phyloP scores from a whole-genome alignment of 1,140 invertebrate species.

The Diuraphis noxia region DNA sequence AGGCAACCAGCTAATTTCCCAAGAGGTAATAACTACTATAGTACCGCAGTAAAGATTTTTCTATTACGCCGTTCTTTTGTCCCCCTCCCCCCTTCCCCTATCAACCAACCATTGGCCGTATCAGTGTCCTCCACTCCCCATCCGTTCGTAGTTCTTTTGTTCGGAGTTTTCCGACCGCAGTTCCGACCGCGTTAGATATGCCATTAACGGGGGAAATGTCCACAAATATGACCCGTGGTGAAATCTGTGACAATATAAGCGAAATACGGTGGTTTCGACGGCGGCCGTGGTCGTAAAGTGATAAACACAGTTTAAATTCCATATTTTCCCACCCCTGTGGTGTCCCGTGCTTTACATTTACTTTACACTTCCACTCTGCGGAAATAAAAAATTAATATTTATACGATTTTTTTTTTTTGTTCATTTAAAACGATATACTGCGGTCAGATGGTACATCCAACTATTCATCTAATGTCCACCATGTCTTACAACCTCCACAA shows the following conservation, averaged over 20 bases:
- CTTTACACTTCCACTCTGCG: neutral
- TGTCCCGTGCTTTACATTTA: neutral
- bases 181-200: conserved; percentile 14
- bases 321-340: neutral
- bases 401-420: neutral
- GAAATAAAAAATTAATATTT: neutral
- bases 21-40: conserved; percentile 50
- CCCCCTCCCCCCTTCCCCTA: neutral
- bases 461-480: neutral
- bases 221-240: conserved; percentile 23
- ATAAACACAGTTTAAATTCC: conserved; percentile 33
- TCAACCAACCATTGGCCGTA: neutral
- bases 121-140: neutral
- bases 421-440: neutral
- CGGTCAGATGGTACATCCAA: neutral
- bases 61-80: conserved; percentile 47
- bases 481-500: too few relatives aligned
- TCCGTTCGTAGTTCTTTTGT: conserved; percentile 21
- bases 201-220: conserved; percentile 18
- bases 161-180: conserved; percentile 15
- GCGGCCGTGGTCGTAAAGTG: neutral
- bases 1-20: conserved; percentile 52
- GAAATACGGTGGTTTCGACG: neutral
- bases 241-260: conserved; percentile 20
- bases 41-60: conserved; percentile 42